Conservation (phyloP, 2,888 invertebrate genomes). For the Endomychus coccineus region DNA sequence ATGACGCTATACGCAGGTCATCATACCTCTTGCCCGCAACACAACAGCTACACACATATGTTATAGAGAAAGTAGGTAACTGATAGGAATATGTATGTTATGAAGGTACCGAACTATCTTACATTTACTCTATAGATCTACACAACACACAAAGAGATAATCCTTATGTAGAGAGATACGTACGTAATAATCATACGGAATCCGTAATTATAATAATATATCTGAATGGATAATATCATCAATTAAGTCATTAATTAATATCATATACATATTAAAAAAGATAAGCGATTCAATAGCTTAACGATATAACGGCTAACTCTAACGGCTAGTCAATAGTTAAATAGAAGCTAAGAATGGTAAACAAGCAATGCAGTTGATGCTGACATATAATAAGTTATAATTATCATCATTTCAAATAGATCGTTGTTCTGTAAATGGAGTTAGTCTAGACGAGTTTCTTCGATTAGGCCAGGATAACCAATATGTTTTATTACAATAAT, state of each 20-base stretch:
- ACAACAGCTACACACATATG: constrained; percentile 45
- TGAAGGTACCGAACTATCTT: constrained; percentile 33
- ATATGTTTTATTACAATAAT: no score
- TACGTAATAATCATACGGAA: constrained; percentile 36
- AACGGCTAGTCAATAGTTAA: constrained; percentile 22
- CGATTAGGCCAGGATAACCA: constrained; percentile 46
- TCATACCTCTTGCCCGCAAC: constrained; percentile 39
- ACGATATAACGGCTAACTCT: constrained; percentile 4
- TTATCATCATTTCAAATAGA: constrained; percentile 41
- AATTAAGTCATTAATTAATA: constrained; percentile 28
- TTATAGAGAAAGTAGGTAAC: constrained; percentile 42
- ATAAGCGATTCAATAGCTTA: constrained; percentile 15
- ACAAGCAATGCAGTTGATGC: constrained; percentile 39
- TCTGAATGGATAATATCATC: constrained; percentile 26
- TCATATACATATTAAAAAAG: constrained; percentile 17
- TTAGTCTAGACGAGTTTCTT: constrained; percentile 46
- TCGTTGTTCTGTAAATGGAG: constrained; percentile 47
- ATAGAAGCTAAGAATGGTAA: constrained; percentile 44
- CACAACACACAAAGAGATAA: constrained; percentile 47
- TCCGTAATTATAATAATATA: constrained; percentile 32
- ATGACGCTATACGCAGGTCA: constrained; percentile 14
- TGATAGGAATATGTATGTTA: constrained; percentile 42
- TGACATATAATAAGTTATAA: constrained; percentile 37
- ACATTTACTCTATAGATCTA: constrained; percentile 44
- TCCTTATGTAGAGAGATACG: constrained; percentile 39